Percentiles rank a stretch among this genome's conserved stretches.
Evolutionary conservation across 2,797 vertebrate species (phyloP).

Genomic region (Tokudaia tokunoshimensis): DNA sequence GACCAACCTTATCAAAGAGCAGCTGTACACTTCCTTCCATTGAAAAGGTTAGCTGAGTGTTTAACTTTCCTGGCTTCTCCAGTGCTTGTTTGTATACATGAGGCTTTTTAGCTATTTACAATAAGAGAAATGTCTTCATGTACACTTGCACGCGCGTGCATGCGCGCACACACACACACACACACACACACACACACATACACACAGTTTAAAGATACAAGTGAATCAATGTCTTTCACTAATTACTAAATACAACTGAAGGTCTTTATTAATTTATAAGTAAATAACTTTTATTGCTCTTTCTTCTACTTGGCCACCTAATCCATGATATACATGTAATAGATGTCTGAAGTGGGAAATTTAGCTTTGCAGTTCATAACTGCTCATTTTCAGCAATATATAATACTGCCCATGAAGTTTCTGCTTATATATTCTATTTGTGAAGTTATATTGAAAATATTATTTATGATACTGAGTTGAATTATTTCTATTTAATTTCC

Average conservation of each 20-base stretch:
- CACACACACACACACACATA: too few relatives aligned
- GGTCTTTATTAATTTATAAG: conserved; percentile 38
- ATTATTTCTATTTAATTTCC: conserved; percentile 73
- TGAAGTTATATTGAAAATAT: conserved; percentile 79
- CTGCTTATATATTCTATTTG: conserved; percentile 76
- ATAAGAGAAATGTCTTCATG: background rate
- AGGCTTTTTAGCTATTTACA: background rate
- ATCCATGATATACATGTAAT: conserved; percentile 60
- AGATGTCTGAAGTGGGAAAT: conserved; percentile 32
- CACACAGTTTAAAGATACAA: background rate
- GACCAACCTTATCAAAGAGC: background rate
- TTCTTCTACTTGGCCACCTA: background rate
- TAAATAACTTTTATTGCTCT: conserved; percentile 46
- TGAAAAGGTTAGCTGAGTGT: background rate
- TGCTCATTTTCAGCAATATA: conserved; percentile 64
- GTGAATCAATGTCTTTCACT: conserved; percentile 48
- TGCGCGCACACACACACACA: background rate
- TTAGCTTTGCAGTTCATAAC: conserved; percentile 71
- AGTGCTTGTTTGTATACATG: background rate
- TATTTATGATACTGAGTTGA: conserved; percentile 56
- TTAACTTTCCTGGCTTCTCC: background rate
- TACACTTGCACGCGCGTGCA: too few relatives aligned
- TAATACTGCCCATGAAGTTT: conserved; percentile 71
- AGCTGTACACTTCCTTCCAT: background rate
- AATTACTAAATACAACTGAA: conserved; percentile 66